phyloP scores from a whole-genome alignment of 2,888 invertebrate species.

The Junonia oenone region DNA sequence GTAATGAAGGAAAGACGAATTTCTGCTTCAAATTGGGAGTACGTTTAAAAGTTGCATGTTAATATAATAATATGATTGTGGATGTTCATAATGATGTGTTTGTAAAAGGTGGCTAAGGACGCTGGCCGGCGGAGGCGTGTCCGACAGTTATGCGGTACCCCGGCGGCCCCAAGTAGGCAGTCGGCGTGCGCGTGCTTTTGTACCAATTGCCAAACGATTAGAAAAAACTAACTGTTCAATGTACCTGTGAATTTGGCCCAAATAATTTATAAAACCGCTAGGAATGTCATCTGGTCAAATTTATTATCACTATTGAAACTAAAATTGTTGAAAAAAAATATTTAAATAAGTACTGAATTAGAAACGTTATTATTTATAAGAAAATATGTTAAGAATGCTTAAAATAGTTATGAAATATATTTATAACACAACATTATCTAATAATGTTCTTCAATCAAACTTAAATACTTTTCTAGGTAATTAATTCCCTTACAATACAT shows the following conservation, averaged over 20 bases:
- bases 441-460: background rate
- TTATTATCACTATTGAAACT: slow-evolving; percentile 1
- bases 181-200: slow-evolving; percentile 42
- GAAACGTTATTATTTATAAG: background rate
- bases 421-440: background rate
- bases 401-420: background rate
- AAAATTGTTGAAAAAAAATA: background rate
- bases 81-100: slow-evolving; percentile 5
- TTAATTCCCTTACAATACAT: too few relatives aligned
- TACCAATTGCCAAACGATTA: slow-evolving; percentile 37
- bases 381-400: too few relatives aligned
- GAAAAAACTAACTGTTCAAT: slow-evolving; percentile 26
- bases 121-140: slow-evolving; percentile 55
- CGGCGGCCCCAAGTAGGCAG: slow-evolving; percentile 63
- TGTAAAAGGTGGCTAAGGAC: slow-evolving; percentile 24
- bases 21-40: slow-evolving; percentile 28
- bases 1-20: slow-evolving; percentile 29
- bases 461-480: background rate
- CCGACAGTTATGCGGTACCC: slow-evolving; percentile 53
- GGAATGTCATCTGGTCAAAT: slow-evolving; percentile 1
- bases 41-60: slow-evolving; percentile 24
- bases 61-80: slow-evolving; percentile 18
- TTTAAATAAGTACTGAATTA: background rate
- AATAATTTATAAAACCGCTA: slow-evolving; percentile 13
- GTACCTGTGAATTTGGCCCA: slow-evolving; percentile 13